Percentiles rank a stretch among this genome's conserved stretches.
These are phyloP conservation scores for Pleuronectes platessa DNA, from an alignment of 2,113 vertebrate genomes.

Conservation along the genomic window DNA sequence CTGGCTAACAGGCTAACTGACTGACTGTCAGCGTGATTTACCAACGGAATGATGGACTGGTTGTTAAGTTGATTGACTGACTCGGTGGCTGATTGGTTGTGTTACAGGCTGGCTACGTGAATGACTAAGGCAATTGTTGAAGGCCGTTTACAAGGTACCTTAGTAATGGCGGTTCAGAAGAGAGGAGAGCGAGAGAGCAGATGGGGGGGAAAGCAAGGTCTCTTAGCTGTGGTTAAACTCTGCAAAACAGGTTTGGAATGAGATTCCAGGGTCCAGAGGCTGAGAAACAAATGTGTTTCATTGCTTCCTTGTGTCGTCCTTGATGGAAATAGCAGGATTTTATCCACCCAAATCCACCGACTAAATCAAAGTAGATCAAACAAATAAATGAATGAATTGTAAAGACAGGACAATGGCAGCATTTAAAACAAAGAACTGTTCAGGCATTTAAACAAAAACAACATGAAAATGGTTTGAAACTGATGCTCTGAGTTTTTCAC, in stretches of 20 bases:
- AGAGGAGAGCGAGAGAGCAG: constrained; percentile 3
- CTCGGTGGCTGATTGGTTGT: constrained; percentile 63
- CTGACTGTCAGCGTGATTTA: constrained; percentile 60
- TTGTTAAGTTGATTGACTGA: constrained; percentile 71
- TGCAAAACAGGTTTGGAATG: constrained; percentile 36
- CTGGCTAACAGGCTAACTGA: constrained; percentile 43
- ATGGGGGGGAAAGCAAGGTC: constrained; percentile 18
- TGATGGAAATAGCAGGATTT: constrained; percentile 24
- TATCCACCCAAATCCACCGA: constrained; percentile 33
- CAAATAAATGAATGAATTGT: constrained; percentile 35
- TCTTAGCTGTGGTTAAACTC: constrained; percentile 58
- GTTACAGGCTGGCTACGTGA: constrained; percentile 56
- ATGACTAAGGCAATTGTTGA: constrained; percentile 41
- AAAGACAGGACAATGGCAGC: constrained; percentile 24
- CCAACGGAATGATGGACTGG: constrained; percentile 57
- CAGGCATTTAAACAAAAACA: not conserved
- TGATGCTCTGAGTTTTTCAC: constrained; percentile 27
- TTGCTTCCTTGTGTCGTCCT: constrained; percentile 43
- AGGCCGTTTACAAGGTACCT: constrained; percentile 48
- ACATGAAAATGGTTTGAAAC: constrained; percentile 9
- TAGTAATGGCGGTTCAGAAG: constrained; percentile 15
- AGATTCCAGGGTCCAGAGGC: constrained; percentile 52
- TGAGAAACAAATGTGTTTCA: constrained; percentile 56
- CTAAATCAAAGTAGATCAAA: constrained; percentile 26
- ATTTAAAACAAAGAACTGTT: constrained; percentile 25